A percentile compares a stretch with the other conserved stretches of the same genome.
These are phyloP conservation scores for Chelonus insularis DNA, from an alignment of 1,140 invertebrate genomes.

Conservation along the genomic window DNA sequence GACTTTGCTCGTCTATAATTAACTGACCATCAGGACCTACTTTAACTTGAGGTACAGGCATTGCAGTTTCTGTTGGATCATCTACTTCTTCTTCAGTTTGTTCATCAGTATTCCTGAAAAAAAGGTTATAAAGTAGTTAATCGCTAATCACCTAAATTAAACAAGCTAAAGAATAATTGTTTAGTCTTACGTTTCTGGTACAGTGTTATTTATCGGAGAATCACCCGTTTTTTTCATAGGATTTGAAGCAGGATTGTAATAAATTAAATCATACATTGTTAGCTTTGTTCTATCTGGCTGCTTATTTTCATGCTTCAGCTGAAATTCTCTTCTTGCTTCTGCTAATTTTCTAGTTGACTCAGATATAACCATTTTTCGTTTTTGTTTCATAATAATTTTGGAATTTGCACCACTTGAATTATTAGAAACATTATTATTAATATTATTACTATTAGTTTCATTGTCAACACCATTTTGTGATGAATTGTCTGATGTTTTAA, in stretches of 20 bases:
- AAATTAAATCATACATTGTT: constrained; percentile 89
- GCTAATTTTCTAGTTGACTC: constrained; percentile 61
- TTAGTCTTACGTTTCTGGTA: constrained; percentile 58
- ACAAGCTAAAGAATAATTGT: no score
- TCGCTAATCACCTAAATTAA: no score
- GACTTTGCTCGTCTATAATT: constrained; percentile 83
- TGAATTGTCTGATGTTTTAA: background rate
- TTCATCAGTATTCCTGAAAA: constrained; percentile 29
- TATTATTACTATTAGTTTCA: constrained; percentile 22
- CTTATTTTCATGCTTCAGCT: constrained; percentile 62
- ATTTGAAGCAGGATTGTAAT: constrained; percentile 81
- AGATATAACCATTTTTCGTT: constrained; percentile 46
- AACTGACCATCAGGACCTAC: constrained; percentile 85
- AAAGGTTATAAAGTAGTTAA: background rate
- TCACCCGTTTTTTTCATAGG: constrained; percentile 61
- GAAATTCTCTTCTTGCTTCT: constrained; percentile 64
- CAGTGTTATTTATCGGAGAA: constrained; percentile 26
- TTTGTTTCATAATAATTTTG: constrained; percentile 32
- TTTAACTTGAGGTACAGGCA: constrained; percentile 83
- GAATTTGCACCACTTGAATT: constrained; percentile 31
- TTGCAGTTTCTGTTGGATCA: constrained; percentile 50
- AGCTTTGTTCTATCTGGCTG: constrained; percentile 69
- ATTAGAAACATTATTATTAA: constrained; percentile 14
- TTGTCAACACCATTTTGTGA: background rate
- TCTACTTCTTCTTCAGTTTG: constrained; percentile 53